Conservation (phyloP, 2,113 vertebrate genomes). For the Rhineura floridana region DNA sequence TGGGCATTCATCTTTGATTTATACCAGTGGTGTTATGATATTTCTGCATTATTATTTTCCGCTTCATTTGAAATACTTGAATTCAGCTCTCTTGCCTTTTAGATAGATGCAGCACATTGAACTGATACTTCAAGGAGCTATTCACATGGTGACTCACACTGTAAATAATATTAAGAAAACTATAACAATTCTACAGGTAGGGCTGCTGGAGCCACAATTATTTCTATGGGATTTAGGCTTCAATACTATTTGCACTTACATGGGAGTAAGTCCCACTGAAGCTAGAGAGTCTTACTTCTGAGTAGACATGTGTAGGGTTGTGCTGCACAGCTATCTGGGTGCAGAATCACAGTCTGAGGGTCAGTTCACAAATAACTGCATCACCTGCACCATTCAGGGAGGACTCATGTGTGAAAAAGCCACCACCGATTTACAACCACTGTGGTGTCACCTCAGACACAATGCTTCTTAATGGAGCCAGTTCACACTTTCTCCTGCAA, state of each 20-base stretch:
- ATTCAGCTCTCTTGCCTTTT: not conserved
- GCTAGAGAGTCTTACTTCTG: not conserved
- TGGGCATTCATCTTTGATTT: constrained; percentile 14
- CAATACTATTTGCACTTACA: not conserved
- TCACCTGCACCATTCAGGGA: not conserved
- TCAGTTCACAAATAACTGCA: not conserved
- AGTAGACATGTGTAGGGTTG: not conserved
- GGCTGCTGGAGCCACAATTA: not conserved
- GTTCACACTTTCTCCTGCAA: not conserved
- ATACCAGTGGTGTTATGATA: constrained; percentile 10
- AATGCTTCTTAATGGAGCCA: not conserved
- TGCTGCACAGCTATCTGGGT: not conserved
- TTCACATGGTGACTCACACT: not conserved
- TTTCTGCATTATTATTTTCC: constrained; percentile 11
- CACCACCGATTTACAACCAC: not conserved
- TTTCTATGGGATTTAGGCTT: not conserved
- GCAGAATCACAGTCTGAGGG: not conserved
- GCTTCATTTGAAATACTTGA: constrained; percentile 28
- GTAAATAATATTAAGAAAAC: not conserved
- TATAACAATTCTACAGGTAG: not conserved
- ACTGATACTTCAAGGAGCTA: not conserved
- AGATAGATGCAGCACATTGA: constrained; percentile 7
- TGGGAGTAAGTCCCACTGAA: not conserved
- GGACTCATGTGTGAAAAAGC: not conserved
- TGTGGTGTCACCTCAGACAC: not conserved